A percentile compares a stretch with the other conserved stretches of the same genome.
phyloP scores from a whole-genome alignment of 2,797 vertebrate genomes.

The Paguma larvata region DNA sequence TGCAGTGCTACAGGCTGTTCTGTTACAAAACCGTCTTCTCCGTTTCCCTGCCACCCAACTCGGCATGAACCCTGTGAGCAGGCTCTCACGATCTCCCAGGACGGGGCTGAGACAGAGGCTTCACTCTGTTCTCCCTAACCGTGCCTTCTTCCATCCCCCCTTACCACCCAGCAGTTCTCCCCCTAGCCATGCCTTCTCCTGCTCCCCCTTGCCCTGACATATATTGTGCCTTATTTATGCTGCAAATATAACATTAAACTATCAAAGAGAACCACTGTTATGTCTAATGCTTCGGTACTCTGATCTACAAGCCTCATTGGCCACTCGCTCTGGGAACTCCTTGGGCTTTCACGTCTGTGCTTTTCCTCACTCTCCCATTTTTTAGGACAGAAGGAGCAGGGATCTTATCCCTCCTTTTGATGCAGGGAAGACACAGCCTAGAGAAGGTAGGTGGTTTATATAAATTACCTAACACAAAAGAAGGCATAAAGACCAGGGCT shows the following conservation, averaged over 20 bases:
- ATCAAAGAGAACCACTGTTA: constrained; percentile 81
- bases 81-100: constrained; percentile 86
- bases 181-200: constrained; percentile 78
- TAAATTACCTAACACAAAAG: neutral
- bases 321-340: constrained; percentile 1
- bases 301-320: neutral
- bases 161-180: constrained; percentile 78
- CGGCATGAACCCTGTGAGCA: constrained; percentile 87
- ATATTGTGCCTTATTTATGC: constrained; percentile 93
- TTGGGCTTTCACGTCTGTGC: neutral
- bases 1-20: constrained; percentile 78
- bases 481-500: neutral
- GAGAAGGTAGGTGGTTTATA: neutral
- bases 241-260: constrained; percentile 91
- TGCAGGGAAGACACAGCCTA: neutral
- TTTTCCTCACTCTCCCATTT: neutral
- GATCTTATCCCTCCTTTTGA: neutral
- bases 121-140: constrained; percentile 19
- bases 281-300: constrained; percentile 75
- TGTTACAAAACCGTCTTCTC: constrained; percentile 72
- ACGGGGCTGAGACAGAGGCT: constrained; percentile 72
- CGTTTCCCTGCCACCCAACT: constrained; percentile 27
- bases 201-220: constrained; percentile 83
- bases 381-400: neutral
- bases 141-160: neutral